phyloP scores from a whole-genome alignment of 2,113 vertebrate genomes.

The Grammatotria lemairii region DNA sequence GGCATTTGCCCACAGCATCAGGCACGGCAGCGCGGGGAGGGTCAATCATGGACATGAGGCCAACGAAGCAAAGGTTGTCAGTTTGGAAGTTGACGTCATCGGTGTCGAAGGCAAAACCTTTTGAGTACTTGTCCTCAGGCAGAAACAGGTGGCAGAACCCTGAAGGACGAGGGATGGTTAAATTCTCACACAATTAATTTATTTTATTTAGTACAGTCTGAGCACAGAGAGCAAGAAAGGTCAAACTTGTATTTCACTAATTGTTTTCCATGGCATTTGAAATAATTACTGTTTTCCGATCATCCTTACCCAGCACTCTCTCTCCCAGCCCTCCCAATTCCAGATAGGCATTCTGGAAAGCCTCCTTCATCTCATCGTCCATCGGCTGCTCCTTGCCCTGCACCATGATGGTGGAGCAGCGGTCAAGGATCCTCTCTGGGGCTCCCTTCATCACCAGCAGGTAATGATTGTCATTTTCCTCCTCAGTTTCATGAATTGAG shows the following conservation, averaged over 20 bases:
- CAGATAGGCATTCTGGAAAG: conserved; percentile 87
- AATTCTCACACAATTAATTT: not conserved
- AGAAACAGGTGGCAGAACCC: conserved; percentile 85
- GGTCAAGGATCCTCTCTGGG: conserved; percentile 85
- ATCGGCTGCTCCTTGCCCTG: conserved; percentile 87
- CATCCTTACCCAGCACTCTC: conserved; percentile 49
- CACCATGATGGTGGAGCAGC: conserved; percentile 81
- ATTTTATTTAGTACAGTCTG: not conserved
- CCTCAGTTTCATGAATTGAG: conserved; percentile 72
- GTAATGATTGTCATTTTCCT: conserved; percentile 77
- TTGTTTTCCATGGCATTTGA: not conserved
- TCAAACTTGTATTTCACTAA: fast-evolving
- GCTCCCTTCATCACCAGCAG: conserved; percentile 92
- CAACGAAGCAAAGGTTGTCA: conserved; percentile 86
- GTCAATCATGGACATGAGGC: conserved; percentile 93
- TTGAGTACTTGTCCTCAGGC: conserved; percentile 82
- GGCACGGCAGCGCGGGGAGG: conserved; percentile 86
- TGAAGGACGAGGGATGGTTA: conserved; percentile 18
- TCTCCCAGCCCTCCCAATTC: conserved; percentile 81
- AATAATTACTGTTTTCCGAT: fast-evolving
- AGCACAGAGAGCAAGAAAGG: not conserved
- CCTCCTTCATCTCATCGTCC: conserved; percentile 86
- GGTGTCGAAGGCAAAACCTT: conserved; percentile 87
- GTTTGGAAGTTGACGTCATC: conserved; percentile 88
- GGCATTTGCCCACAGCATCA: conserved; percentile 86